Base-by-base conservation (phyloP, 2,888 invertebrate species). In the Spodoptera picta region DNA sequence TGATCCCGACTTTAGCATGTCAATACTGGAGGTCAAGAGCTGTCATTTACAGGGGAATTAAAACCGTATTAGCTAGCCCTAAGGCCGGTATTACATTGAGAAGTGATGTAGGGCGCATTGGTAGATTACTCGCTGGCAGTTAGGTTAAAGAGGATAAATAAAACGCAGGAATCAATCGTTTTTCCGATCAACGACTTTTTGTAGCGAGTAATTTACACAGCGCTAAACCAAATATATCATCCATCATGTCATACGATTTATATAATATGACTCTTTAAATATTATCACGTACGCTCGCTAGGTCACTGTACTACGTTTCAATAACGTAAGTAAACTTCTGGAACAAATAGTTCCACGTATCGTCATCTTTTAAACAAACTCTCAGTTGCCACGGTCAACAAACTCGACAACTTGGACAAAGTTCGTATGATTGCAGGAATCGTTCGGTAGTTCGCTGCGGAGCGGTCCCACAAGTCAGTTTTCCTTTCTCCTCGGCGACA, bases 1-100 rank as follows among this genome's bases (percentile, higher is more conserved):
- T 88, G 91, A 89, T 91, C 88, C 83, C 85, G 87, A 86, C 87
- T 88, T 85, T 81, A 81, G 79, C 85, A 85, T 87, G 87, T 85
- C 87, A 88, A 89, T 87, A 88, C 82, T 81, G 71, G 76, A 83
- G 87, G 90, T 90, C 89, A 89, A 89, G 87, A 74, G 31, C 49
- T 24, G 57, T 54, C 48, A 58, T 69, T 46, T 47, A 47, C 58
- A 47, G 14, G 19, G 59, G 49, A 57, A 59, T 56, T 59, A 79
- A 58, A 61, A 70, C 59, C 47, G 53, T 62, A 72, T 73, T 75
- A 71, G 48, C 27, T 43, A 43, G 19, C 24, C 41, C 36, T 73
- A 70, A 58, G 65, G 58, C 48, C 51, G n/a, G 7, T 24, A 65
- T 70, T 75, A 52, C 36, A 54, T 42, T 61, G 53, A 6, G 1